phyloP scores from a whole-genome alignment of 2,113 vertebrate species.

The Clinocottus analis region DNA sequence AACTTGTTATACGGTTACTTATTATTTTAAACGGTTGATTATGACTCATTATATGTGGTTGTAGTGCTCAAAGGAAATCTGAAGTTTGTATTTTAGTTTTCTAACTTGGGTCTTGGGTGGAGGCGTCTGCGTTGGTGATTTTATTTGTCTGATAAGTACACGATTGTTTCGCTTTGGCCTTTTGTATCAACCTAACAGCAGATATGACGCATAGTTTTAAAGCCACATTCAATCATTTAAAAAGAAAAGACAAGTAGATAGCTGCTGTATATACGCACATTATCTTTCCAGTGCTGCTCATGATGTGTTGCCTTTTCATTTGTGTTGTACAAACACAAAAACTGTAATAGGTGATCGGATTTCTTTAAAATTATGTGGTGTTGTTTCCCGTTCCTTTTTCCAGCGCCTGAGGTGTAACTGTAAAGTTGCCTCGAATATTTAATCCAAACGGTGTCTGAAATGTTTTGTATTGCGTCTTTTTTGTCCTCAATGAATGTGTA shows the following conservation, averaged over 20 bases:
- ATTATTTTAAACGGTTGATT: conserved; percentile 22
- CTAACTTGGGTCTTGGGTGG: conserved; percentile 4
- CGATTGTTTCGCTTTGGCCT: conserved; percentile 36
- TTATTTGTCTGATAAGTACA: conserved; percentile 1
- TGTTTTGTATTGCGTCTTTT: conserved; percentile 46
- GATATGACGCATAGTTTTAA: background rate
- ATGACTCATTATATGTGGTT: conserved; percentile 19
- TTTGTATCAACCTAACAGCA: conserved; percentile 30
- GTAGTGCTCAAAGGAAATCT: conserved; percentile 15
- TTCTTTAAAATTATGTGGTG: background rate
- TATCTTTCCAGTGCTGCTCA: conserved; percentile 19
- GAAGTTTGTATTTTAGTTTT: conserved; percentile 32
- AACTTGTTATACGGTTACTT: conserved; percentile 13
- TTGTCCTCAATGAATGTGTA: conserved; percentile 43
- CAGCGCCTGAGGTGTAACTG: conserved; percentile 14
- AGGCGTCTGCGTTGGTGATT: conserved; percentile 13
- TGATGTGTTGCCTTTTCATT: conserved; percentile 33
- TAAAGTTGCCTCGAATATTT: conserved; percentile 41
- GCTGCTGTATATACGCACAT: conserved; percentile 49
- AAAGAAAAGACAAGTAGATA: background rate
- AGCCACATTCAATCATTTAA: conserved; percentile 7
- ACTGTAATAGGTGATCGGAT: conserved; percentile 5
- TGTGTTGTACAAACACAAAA: conserved; percentile 9
- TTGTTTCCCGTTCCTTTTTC: background rate
- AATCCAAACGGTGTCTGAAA: conserved; percentile 25